Evolutionary conservation across 2,797 vertebrate genomes (phyloP).

Genomic region (Pangasius macronema): DNA sequence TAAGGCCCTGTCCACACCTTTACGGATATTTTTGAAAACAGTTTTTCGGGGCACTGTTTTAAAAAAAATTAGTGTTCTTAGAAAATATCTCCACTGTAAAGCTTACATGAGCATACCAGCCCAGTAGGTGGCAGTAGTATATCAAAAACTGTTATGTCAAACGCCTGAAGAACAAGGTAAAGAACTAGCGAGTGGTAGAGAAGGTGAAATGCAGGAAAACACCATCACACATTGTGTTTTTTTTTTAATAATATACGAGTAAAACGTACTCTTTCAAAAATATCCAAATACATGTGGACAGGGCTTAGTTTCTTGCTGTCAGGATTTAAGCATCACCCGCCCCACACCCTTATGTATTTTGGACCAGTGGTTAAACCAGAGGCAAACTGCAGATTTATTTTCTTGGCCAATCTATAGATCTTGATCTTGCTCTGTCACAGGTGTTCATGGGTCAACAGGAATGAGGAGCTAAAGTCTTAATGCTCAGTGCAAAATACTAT

Average conservation of each 20-base stretch:
- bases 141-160: not conserved
- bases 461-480: not conserved
- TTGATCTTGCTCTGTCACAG: not conserved
- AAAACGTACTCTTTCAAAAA: not conserved
- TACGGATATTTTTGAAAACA: not conserved
- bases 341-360: not conserved
- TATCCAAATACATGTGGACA: not conserved
- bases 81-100: not conserved
- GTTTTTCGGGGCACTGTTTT: not conserved
- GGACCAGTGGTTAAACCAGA: not conserved
- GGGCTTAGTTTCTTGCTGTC: not conserved
- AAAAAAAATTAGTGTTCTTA: not conserved
- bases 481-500: not conserved
- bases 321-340: not conserved
- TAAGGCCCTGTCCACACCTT: not conserved
- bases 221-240: too few species aligned
- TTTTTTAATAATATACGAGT: not conserved
- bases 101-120: too few species aligned
- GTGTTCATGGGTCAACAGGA: not conserved
- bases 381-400: not conserved
- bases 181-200: not conserved
- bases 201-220: not conserved
- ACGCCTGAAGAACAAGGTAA: not conserved
- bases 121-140: slow-evolving; percentile 20
- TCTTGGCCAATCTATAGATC: not conserved